Percentiles rank a stretch among this genome's conserved stretches.
These are phyloP conservation scores for Gambusia holbrooki DNA, from an alignment of 2,113 vertebrate species.

Conservation along the genomic window DNA sequence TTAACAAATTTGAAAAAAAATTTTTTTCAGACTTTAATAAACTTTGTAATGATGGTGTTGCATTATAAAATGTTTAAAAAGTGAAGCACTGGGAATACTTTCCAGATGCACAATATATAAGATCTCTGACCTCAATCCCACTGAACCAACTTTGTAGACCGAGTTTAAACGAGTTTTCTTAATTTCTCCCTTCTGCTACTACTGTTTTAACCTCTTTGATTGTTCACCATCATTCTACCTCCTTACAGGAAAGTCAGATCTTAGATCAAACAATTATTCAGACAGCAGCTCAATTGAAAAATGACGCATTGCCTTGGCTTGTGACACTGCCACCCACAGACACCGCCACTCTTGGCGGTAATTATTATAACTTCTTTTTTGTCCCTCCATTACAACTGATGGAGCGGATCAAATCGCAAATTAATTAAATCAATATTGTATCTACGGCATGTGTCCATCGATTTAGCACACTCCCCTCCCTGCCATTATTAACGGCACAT, in stretches of 20 bases:
- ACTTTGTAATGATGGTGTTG: no score
- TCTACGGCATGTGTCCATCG: conserved; percentile 48
- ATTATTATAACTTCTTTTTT: conserved; percentile 28
- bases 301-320: conserved; percentile 27
- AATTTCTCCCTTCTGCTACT: conserved; percentile 9
- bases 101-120: no score
- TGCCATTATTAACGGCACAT: conserved; percentile 42
- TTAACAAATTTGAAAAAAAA: no score
- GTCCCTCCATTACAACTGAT: conserved; percentile 54
- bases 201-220: background rate
- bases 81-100: no score
- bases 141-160: no score
- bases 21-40: no score
- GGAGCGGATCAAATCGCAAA: conserved; percentile 61
- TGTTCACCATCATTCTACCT: conserved; percentile 17
- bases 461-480: conserved; percentile 55
- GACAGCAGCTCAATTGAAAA: conserved; percentile 38
- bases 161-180: background rate
- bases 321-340: conserved; percentile 18
- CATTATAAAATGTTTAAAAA: no score
- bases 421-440: conserved; percentile 74
- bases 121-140: no score
- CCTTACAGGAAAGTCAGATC: conserved; percentile 9
- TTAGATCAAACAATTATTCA: conserved; percentile 43
- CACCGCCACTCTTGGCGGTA: conserved; percentile 17